Evolutionary conservation across 2,888 invertebrate species (phyloP).

Genomic region (Tyria jacobaeae): DNA sequence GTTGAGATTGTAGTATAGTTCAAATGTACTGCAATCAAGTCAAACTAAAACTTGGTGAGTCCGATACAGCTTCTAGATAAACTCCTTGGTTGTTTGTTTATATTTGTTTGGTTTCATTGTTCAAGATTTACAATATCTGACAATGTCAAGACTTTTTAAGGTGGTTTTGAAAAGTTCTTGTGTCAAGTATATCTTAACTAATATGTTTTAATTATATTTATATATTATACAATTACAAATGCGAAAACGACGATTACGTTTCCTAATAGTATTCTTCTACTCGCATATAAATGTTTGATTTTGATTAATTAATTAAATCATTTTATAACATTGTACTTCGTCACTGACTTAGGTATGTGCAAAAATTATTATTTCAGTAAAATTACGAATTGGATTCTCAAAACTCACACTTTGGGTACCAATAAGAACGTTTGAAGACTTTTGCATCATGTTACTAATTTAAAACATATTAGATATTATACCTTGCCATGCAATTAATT

Average conservation of each 20-base stretch:
- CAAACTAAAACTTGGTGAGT: background rate
- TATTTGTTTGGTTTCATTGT: background rate
- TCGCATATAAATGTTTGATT: background rate
- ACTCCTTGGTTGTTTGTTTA: background rate
- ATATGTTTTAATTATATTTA: too few relatives aligned
- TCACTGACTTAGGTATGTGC: background rate
- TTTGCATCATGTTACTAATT: too few relatives aligned
- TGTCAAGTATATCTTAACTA: too few relatives aligned
- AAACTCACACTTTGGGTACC: too few relatives aligned
- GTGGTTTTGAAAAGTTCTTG: too few relatives aligned
- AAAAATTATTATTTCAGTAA: background rate
- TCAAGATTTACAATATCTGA: background rate
- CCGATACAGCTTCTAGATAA: too few relatives aligned
- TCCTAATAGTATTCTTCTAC: background rate
- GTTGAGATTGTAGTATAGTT: background rate
- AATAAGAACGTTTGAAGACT: too few relatives aligned
- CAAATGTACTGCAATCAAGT: background rate
- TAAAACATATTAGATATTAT: too few relatives aligned
- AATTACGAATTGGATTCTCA: background rate
- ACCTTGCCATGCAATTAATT: too few relatives aligned
- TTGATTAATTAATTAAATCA: background rate
- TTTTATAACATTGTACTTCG: background rate
- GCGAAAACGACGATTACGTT: background rate
- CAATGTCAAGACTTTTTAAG: too few relatives aligned
- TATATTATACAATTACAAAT: background rate